Evolutionary conservation across 23 tunicate species (phyloP), one percentile per base, ranked within the genome.

Genomic region (Halocynthia aurantium): DNA sequence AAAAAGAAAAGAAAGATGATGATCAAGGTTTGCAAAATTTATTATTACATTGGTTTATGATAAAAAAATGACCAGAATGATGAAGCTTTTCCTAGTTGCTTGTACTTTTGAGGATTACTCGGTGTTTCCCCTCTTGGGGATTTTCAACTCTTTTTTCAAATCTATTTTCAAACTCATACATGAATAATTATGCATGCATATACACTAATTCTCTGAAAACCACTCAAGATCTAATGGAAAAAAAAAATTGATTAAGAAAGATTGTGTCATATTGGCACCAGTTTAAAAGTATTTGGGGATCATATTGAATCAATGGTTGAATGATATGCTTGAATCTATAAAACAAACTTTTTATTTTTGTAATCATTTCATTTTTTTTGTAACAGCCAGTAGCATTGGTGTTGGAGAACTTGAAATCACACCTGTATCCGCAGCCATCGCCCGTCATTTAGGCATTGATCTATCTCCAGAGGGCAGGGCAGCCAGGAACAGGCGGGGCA

Each of bases 341-440:
- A 19, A 11, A 67, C 20, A 17, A 67, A 67, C 72, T 15, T 31
- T 67, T 15, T 67, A 0, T 0, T 67, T 67, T 67, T 12, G 31
- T 31, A 31, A 31, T 17, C 15, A 58, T 58, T 2, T 17, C 4
- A 15, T 13, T 1, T 58, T 15, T 15, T 2, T 58, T 58, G 64
- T 74, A 13, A 8, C 64, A 74, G 78, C 78, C 11, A 81, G 82
- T 55, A 61, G 52, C 40, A 64, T 76, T 50, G 92, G 85, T 52
- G 98, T 92, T 53, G 98, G 98, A 6, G 98, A 92, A 72, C 79
- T 92, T n/a, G 98, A 92, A 82, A 81, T 81, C 49, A 86, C 87
- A 75, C 99, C 99, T 6, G 95, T 94, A 10, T 85, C 94, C 10
- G 80, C 84, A 8, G 95, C 99, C 6, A 84, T 94, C 17, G 99